Evolutionary conservation across 2,888 invertebrate species (phyloP), one percentile per base, ranked within the genome.

Genomic region (Sarcophaga subvicina): DNA sequence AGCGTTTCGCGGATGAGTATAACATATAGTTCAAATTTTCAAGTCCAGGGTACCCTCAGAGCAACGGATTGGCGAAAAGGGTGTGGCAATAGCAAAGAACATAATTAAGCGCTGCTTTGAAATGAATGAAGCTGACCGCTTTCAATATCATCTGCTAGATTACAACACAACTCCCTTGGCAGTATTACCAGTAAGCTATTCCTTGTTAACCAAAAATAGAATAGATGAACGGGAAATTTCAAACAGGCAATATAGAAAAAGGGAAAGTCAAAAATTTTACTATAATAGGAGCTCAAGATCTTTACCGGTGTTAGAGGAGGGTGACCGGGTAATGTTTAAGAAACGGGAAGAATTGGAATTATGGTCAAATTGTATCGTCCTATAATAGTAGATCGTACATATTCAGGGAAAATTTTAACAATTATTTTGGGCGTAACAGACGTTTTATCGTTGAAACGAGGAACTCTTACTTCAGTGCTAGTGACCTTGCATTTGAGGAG

Each of bases 41-140:
- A 70, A 88, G 86, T 77, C 88, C 88, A 5, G 12, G 84, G 14
- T 85, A 88, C 47, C 82, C 88, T 12, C 84, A 88, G 54, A 83
- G 88, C 64, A 86, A 88, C 80, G 85, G 86, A 14, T 66, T 88
- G 27, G 88, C 89, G 88, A 89, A 69, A 88, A 89, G 60, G 88
- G 88, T 10, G 89, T 89, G 4, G 86, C 83, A 17, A 54, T 54
- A 54, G 54, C 54, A 14, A 54, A 54, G 5, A 54, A 54, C 54
- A 54, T 54, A 4, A 54, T 54, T 54, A 54, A 54, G 17, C 54
- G 54, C 54, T 54, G 54, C 17, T 54, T 54, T 54, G 54, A 54
- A 12, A 72, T 59, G 1, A 3, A 70, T 62, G 45, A 85, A n/a
- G 67, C 73, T 8, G 63, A 85, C 17, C 3, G 70, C 5, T 87